Base-by-base conservation (phyloP, 2,888 invertebrate genomes). In the Limnephilus lunatus region DNA sequence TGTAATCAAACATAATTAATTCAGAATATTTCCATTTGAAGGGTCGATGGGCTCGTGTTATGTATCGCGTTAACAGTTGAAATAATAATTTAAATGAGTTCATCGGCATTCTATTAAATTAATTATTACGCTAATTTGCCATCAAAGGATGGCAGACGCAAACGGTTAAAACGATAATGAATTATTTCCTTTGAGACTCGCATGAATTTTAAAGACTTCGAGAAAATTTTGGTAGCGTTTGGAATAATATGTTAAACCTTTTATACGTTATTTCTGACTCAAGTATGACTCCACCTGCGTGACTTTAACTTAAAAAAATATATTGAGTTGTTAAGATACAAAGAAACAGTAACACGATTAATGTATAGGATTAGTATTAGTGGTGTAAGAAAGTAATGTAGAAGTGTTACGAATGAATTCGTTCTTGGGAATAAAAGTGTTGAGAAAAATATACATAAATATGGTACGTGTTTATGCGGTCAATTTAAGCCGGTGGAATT, bases 201-300 rank as follows among this genome's bases (percentile, higher is more conserved):
- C 39, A 35, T 39, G 88, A 81, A 89, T 19, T 89, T 25, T 7
- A 25, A 4, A 35, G 31, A 86, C 1, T 48, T 48, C 48, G 12
- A 53, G 39, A 44, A 25, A 35, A 85, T 25, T 15, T 83, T 25
- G 15, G 35, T 83, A 25, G 0, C 35, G 32, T 35, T 19, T 83
- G 32, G 35, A 35, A 32, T 32, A 82, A 82, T 83, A 32, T 83
- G 32, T 35, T 32, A 83, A 83, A 25, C 31, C 14, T 53, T 53
- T 53, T 68, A 25, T 19, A 85, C n/a, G 9, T 5, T 15, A 32
- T 83, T 85, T 14, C 85, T 32, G 30, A 85, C 81, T 86, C 48
- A 81, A 91, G 81, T 89, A 90, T 92, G 92, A 92, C 88, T 92
- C 91, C 92, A 92, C 91, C 86, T 90, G 92, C 92, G 92, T 92